A percentile compares a stretch with the other conserved stretches of the same genome.
These are phyloP conservation scores for Biston betularia DNA, from an alignment of 2,888 invertebrate species.

Conservation along the genomic window DNA sequence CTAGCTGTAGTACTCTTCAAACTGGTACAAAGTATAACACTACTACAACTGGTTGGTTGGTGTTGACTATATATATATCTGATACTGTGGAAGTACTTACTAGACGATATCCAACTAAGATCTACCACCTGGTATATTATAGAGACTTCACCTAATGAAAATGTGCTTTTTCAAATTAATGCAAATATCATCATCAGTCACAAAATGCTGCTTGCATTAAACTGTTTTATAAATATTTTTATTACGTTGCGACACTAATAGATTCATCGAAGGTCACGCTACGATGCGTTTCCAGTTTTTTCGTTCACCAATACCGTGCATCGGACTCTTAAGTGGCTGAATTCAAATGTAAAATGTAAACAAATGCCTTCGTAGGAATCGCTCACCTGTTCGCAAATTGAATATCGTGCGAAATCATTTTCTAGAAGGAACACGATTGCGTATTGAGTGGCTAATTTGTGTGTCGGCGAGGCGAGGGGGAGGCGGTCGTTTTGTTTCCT, in stretches of 20 bases:
- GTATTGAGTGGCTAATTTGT: conserved; percentile 62
- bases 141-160: too few relatives aligned
- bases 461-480: conserved; percentile 46
- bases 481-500: conserved; percentile 57
- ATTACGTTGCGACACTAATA: neutral
- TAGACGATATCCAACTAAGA: too few relatives aligned
- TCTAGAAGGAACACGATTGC: conserved; percentile 54
- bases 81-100: too few relatives aligned
- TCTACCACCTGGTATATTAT: too few relatives aligned
- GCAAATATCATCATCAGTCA: too few relatives aligned
- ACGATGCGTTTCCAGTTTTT: conserved; percentile 16
- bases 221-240: neutral
- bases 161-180: too few relatives aligned
- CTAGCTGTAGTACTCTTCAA: too few relatives aligned
- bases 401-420: conserved; percentile 64
- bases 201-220: too few relatives aligned
- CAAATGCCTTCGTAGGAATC: conserved; percentile 41
- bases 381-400: conserved; percentile 47
- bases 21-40: neutral
- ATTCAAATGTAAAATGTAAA: conserved; percentile 56
- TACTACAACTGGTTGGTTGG: neutral
- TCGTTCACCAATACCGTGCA: conserved; percentile 32
- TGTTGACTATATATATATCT: neutral
- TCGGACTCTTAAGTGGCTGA: conserved; percentile 48
- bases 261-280: conserved; percentile 17